These are phyloP conservation scores for Teleogryllus occipitalis DNA, from an alignment of 1,140 invertebrate genomes.

Conservation along the genomic window DNA sequence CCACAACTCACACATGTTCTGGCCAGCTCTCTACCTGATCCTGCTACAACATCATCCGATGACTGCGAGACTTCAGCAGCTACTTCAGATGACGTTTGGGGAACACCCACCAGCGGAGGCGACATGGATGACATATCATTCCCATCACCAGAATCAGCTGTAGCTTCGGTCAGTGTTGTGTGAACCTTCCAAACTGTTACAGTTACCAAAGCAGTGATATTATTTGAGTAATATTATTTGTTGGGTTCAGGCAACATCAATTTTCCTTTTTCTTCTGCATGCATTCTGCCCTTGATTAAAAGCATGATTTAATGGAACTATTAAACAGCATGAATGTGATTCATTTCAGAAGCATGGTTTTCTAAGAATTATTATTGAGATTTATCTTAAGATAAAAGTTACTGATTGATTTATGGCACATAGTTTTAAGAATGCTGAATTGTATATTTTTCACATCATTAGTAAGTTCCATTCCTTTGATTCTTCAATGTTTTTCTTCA, in stretches of 20 bases:
- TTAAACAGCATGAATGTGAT: no score
- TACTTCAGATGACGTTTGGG: constrained; percentile 76
- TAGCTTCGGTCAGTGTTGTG: constrained; percentile 22
- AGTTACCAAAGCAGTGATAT: background rate
- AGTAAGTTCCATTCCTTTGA: no score
- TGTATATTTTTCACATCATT: no score
- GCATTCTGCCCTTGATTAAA: background rate
- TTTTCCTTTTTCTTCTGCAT: background rate
- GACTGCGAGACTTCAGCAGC: constrained; percentile 65
- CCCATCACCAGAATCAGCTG: constrained; percentile 39
- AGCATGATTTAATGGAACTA: background rate
- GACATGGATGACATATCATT: constrained; percentile 67
- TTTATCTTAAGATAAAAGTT: no score
- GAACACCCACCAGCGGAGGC: constrained; percentile 72
- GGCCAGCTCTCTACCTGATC: constrained; percentile 27
- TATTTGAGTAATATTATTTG: constrained; percentile 7
- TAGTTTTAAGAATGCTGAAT: no score
- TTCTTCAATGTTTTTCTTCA: no score
- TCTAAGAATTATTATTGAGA: no score
- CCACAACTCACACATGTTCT: constrained; percentile 3
- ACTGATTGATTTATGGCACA: no score
- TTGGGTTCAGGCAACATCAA: background rate
- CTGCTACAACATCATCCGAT: constrained; percentile 43
- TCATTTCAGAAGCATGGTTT: no score
- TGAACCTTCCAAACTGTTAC: background rate